Conservation (phyloP, 1,140 invertebrate genomes). For the Bombus vancouverensis region DNA sequence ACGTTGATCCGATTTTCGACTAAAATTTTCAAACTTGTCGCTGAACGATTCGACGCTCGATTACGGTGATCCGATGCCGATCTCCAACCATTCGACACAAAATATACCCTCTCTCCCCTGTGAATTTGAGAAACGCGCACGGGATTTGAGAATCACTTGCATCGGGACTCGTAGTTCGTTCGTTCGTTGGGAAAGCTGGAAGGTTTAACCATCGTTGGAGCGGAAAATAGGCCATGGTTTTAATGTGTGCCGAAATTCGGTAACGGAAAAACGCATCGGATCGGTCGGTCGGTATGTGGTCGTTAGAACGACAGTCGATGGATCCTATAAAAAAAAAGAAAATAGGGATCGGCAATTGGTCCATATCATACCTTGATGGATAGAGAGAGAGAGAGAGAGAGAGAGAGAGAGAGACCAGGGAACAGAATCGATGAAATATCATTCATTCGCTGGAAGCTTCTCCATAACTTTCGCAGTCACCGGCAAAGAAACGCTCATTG, state of each 20-base stretch:
- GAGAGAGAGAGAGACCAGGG: neutral
- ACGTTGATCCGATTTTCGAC: neutral
- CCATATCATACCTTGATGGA: neutral
- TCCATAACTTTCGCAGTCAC: slow-evolving; percentile 65
- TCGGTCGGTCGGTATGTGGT: too few relatives aligned
- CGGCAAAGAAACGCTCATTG: slow-evolving; percentile 51
- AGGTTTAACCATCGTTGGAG: neutral
- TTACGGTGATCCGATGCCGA: neutral
- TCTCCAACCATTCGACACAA: too few relatives aligned
- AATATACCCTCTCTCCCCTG: neutral
- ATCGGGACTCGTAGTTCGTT: neutral
- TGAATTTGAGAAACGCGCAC: neutral
- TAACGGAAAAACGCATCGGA: neutral
- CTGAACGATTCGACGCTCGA: neutral
- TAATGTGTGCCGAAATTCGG: slow-evolving; percentile 37
- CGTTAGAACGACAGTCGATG: neutral
- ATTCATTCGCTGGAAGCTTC: slow-evolving; percentile 61
- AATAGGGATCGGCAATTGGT: slow-evolving; percentile 31
- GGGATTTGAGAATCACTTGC: neutral
- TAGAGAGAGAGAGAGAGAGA: neutral
- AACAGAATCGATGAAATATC: slow-evolving; percentile 51
- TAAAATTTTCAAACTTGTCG: slow-evolving; percentile 19
- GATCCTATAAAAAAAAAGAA: slow-evolving; percentile 32
- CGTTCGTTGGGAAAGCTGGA: neutral
- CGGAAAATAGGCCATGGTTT: neutral